Base-by-base conservation (phyloP, 2,888 invertebrate species). In the Aricia artaxerxes region DNA sequence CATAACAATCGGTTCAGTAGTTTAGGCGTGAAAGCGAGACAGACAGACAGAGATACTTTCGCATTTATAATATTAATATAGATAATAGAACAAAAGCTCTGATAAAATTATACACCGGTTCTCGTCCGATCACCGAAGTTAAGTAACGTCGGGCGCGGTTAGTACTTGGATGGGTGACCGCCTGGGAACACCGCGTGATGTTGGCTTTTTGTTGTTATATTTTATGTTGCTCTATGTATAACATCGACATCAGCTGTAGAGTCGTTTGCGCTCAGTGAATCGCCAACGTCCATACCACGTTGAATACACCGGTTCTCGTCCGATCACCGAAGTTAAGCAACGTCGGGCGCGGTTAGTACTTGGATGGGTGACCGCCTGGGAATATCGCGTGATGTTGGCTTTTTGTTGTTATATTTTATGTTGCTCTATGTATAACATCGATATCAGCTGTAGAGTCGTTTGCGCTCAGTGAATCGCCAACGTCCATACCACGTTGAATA, bases 131-230 rank as follows among this genome's bases (percentile, higher is more conserved):
- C 84, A 84, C 83, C 84, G 84, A 84, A 84, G 84, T 84, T 84
- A 84, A 83, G 86, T 87, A 87, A 86, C 88, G 84, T 87, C 86
- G 87, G 88, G 87, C 88, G 88, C 85, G 87, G 85, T 88, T 86
- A 88, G 88, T 89, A 88, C 88, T 88, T 89, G 88, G 88, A 89
- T 90, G 88, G 89, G 89, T 89, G 88, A 89, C 40, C 60, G 53
- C 44, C 44, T 78, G 79, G 75, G 40, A 77, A 78, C 61, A 80
- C 77, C 53, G 13, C 61, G 75, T 69, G 72, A 57, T 79, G 53
- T 79, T 72, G 69, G 57, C 73, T 73, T 79, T 79, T 78, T 38
- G 13, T 38, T 13, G 4, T 1, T 5, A 35, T 38, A 69, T 35
- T 69, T 69, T 69, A 13, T 35, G 13, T 35, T 31, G 13, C 13